Conservation (phyloP, 2,113 vertebrate genomes). For the Mesoclemmys tuberculata region DNA sequence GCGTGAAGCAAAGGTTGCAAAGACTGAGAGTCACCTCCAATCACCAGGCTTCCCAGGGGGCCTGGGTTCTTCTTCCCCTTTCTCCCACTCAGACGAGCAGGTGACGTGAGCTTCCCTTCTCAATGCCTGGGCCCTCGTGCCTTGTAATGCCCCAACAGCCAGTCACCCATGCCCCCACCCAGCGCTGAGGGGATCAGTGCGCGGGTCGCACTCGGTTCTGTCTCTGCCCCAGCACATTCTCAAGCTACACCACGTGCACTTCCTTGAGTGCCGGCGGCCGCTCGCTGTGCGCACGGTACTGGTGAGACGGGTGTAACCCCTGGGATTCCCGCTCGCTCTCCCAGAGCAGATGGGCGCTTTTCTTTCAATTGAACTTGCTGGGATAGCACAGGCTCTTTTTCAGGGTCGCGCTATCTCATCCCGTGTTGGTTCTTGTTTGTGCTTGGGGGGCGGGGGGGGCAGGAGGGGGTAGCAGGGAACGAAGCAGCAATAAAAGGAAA, state of each 20-base stretch:
- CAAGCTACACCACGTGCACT: background rate
- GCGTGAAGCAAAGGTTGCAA: background rate
- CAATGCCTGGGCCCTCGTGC: background rate
- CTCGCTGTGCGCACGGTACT: background rate
- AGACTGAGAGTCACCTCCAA: background rate
- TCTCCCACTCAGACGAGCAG: background rate
- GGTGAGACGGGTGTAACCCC: background rate
- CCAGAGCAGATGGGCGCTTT: too few relatives aligned
- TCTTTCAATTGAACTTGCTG: background rate
- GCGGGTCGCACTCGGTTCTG: background rate
- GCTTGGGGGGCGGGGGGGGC: background rate
- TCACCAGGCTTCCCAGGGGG: background rate
- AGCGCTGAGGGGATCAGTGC: background rate
- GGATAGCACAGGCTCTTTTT: background rate
- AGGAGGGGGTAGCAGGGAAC: background rate
- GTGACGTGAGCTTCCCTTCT: background rate
- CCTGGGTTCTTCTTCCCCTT: background rate
- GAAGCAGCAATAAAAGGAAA: background rate
- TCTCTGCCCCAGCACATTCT: background rate
- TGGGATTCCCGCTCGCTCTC: background rate
- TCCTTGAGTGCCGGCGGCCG: background rate
- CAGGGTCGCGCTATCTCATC: too few relatives aligned
- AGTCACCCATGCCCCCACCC: background rate
- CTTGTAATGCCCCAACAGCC: background rate
- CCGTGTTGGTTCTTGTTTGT: background rate